Conservation (phyloP, 2,888 invertebrate genomes). For the Diloba caeruleocephala region DNA sequence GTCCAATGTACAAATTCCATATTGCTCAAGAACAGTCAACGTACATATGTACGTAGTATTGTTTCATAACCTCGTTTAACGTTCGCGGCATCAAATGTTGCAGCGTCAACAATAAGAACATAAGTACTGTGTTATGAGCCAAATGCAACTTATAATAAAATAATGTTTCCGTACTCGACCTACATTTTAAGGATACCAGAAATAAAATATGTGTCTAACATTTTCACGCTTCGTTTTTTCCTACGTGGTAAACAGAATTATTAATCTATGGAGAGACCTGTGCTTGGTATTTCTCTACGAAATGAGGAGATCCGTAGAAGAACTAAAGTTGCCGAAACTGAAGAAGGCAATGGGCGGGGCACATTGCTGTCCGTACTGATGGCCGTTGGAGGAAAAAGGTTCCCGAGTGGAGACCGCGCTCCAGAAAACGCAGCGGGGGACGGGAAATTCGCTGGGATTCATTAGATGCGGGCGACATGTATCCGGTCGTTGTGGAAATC, state of each 20-base stretch:
- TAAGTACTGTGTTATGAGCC: background rate
- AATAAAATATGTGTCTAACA: background rate
- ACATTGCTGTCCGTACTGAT: too few species aligned
- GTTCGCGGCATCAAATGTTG: slow-evolving; percentile 15
- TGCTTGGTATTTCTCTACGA: too few species aligned
- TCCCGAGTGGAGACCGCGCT: too few species aligned
- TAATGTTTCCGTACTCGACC: slow-evolving; percentile 22
- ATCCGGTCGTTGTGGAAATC: too few species aligned
- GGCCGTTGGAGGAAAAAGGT: too few species aligned
- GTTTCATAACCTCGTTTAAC: slow-evolving; percentile 35
- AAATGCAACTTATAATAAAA: slow-evolving; percentile 2
- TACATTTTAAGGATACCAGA: slow-evolving; percentile 32
- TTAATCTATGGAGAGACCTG: background rate
- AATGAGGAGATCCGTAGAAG: too few species aligned
- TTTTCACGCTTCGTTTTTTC: background rate
- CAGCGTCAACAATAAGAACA: slow-evolving; percentile 19
- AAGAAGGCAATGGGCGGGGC: too few species aligned
- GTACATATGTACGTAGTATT: too few species aligned
- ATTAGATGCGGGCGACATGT: too few species aligned
- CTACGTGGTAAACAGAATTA: slow-evolving; percentile 7
- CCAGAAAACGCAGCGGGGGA: too few species aligned
- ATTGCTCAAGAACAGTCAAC: slow-evolving; percentile 14
- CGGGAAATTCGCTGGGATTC: too few species aligned
- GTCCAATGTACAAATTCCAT: slow-evolving; percentile 22
- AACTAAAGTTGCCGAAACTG: too few species aligned